Percentiles rank a stretch among this genome's conserved stretches.
Evolutionary conservation across 2,888 invertebrate species (phyloP).

Genomic region (Hyposoter dolosus): DNA sequence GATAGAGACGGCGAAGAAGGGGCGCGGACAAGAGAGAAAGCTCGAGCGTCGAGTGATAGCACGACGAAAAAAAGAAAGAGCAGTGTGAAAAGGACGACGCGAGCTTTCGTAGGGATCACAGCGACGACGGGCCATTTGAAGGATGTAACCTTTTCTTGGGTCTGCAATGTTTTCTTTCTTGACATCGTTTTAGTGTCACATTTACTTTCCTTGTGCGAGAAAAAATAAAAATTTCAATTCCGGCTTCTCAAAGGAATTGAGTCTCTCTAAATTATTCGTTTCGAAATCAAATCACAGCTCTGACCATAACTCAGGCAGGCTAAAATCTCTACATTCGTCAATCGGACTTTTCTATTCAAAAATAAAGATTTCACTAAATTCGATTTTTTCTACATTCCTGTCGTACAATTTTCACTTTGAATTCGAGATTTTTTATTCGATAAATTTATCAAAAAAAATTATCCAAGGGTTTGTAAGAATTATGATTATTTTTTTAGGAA

Average conservation of each 20-base stretch:
- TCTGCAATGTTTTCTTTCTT: neutral
- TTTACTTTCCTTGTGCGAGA: neutral
- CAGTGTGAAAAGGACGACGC: slow-evolving; percentile 38
- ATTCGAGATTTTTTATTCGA: neutral
- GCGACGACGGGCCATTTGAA: slow-evolving; percentile 24
- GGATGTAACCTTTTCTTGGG: slow-evolving; percentile 42
- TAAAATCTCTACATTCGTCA: neutral
- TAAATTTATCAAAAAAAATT: neutral
- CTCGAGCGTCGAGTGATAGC: neutral
- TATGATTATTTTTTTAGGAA: no score
- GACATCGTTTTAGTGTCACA: neutral
- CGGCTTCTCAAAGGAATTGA: neutral
- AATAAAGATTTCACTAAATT: neutral
- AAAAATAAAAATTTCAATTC: neutral
- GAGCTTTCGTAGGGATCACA: slow-evolving; percentile 35
- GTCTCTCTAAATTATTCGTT: neutral
- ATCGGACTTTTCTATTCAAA: neutral
- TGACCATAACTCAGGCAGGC: no score
- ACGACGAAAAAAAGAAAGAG: slow-evolving; percentile 7
- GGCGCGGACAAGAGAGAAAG: neutral
- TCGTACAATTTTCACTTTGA: neutral
- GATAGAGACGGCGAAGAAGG: no score
- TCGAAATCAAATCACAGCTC: neutral
- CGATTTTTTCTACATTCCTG: neutral
- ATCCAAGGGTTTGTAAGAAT: no score